These are phyloP conservation scores for Cylindroiulus punctatus DNA, from an alignment of 2,888 invertebrate species.

Conservation along the genomic window DNA sequence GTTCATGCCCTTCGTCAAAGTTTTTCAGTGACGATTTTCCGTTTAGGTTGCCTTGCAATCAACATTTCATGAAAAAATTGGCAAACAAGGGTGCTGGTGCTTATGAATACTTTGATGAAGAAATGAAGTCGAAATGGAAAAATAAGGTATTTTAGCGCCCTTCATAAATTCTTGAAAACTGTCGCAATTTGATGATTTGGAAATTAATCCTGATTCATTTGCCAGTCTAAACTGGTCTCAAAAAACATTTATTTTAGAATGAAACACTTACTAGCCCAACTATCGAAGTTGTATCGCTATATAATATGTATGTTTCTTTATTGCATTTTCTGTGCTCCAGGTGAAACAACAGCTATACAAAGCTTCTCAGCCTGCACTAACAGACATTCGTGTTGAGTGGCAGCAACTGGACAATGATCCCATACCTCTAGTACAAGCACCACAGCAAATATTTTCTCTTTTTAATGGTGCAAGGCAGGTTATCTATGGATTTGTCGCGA, in stretches of 20 bases:
- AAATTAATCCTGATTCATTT: not conserved
- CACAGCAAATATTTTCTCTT: constrained; percentile 52
- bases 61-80: constrained; percentile 54
- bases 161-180: not conserved
- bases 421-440: constrained; percentile 55
- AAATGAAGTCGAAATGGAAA: constrained; percentile 49
- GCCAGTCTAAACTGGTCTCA: not conserved
- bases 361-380: constrained; percentile 55
- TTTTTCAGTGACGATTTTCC: not conserved
- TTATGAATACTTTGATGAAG: constrained; percentile 56
- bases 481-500: constrained; percentile 57
- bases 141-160: constrained; percentile 47
- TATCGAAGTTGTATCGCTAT: not conserved
- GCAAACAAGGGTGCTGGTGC: constrained; percentile 56
- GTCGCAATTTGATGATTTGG: not conserved
- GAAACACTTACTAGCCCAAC: not conserved
- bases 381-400: constrained; percentile 58
- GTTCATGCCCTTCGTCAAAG: not conserved
- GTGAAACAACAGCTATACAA: constrained; percentile 54
- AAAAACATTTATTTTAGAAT: not conserved
- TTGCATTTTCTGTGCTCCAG: constrained; percentile 24
- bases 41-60: constrained; percentile 52
- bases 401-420: constrained; percentile 56
- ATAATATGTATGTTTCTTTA: not conserved
- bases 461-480: constrained; percentile 56